Conservation (phyloP, 2,113 vertebrate genomes). For the Psilopsiagon aymara region DNA sequence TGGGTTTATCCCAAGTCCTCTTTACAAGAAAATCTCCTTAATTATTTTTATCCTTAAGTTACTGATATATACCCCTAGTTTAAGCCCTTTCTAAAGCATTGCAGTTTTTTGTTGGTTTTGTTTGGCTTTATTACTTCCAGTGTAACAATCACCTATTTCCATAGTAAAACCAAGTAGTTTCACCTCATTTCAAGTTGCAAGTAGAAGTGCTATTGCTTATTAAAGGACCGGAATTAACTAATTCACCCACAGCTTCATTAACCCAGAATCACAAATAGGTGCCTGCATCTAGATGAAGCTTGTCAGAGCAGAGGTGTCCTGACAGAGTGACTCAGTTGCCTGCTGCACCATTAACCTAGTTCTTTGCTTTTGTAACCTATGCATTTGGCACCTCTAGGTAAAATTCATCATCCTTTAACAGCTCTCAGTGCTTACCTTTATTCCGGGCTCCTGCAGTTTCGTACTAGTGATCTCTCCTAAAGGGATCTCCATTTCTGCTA, state of each 20-base stretch:
- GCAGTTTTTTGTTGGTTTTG: not conserved
- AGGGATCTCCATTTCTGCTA: constrained; percentile 76
- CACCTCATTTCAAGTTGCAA: not conserved
- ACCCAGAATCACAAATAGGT: not conserved
- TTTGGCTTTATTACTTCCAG: not conserved
- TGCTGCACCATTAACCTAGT: not conserved
- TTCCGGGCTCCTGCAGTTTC: constrained; percentile 17
- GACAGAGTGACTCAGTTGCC: not conserved
- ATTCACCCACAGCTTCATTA: not conserved
- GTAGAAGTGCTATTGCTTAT: not conserved
- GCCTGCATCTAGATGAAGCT: not conserved
- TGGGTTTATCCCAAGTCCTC: not conserved
- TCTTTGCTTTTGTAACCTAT: not conserved
- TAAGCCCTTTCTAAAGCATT: not conserved
- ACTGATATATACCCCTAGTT: not conserved
- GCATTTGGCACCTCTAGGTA: not conserved
- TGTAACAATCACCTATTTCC: not conserved
- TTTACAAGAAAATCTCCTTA: not conserved
- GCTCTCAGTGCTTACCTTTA: constrained; percentile 45
- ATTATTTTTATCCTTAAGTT: not conserved
- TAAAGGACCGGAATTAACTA: not conserved
- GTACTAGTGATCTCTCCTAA: constrained; percentile 65
- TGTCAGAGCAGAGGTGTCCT: not conserved
- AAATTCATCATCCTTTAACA: not conserved
- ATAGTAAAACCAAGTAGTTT: not conserved